Evolutionary conservation across 2,888 invertebrate genomes (phyloP).

Genomic region (Mythimna vitellina): DNA sequence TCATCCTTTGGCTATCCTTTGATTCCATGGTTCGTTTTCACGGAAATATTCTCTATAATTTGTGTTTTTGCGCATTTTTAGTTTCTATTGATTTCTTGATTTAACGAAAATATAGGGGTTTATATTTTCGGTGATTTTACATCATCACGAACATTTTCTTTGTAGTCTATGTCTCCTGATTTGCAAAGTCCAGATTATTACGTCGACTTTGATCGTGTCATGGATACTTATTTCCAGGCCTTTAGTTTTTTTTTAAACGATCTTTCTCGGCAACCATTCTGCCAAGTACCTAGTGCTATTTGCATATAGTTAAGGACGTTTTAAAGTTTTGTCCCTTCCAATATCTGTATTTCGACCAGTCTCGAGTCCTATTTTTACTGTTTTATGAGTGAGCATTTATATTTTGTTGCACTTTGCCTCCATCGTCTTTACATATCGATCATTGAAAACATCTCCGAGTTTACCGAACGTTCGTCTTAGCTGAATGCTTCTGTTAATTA

Average conservation of each 20-base stretch:
- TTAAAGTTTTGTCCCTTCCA: neutral
- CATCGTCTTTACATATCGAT: neutral
- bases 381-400: neutral
- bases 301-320: neutral
- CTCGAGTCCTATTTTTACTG: neutral
- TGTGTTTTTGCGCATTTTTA: neutral
- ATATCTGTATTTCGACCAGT: neutral
- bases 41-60: no score
- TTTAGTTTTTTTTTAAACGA: neutral
- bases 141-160: no score
- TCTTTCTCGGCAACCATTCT: neutral
- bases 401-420: neutral
- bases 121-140: no score
- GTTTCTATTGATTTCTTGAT: neutral
- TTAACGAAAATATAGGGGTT: no score
- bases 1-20: no score
- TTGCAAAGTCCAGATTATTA: no score
- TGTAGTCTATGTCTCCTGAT: no score
- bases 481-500: constrained; percentile 29
- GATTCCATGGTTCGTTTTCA: no score
- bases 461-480: constrained; percentile 12
- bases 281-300: neutral
- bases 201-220: no score
- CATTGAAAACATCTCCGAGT: neutral
- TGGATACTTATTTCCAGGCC: no score